Evolutionary conservation across 2,113 vertebrate genomes (phyloP).

Genomic region (Daphoenositta chrysoptera): DNA sequence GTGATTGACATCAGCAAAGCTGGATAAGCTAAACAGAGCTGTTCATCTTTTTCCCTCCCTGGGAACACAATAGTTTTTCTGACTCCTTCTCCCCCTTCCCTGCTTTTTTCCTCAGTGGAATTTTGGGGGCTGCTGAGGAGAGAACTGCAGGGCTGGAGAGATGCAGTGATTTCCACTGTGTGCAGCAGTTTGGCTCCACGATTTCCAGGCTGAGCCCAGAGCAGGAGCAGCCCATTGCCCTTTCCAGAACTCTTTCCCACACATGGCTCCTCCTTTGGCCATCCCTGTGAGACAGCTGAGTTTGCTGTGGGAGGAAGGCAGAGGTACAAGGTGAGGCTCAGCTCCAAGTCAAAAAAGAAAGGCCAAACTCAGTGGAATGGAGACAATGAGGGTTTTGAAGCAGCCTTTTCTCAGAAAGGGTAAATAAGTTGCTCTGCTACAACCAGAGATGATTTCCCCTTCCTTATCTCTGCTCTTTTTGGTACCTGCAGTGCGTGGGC

Average conservation of each 20-base stretch:
- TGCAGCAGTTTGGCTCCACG: neutral
- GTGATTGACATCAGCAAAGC: conserved; percentile 47
- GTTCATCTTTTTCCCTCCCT: neutral
- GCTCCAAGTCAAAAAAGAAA: neutral
- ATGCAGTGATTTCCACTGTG: neutral
- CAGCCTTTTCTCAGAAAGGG: neutral
- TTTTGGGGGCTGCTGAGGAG: neutral
- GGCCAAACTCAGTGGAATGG: neutral
- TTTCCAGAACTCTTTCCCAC: neutral
- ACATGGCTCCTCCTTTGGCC: rapidly evolving
- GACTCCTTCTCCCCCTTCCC: neutral
- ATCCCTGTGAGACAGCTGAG: neutral
- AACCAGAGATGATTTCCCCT: neutral
- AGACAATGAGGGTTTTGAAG: neutral
- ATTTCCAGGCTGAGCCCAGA: neutral
- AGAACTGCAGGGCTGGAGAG: neutral
- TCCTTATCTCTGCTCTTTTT: neutral
- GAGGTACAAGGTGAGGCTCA: neutral
- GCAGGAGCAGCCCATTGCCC: neutral
- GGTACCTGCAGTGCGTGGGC: neutral
- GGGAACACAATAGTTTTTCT: conserved; percentile 11
- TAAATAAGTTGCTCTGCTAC: neutral
- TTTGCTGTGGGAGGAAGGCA: neutral
- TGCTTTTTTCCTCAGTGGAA: neutral
- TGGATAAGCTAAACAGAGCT: neutral